A percentile compares a stretch with the other conserved stretches of the same genome.
Conservation (phyloP, 2,113 vertebrate genomes). For the Azemiops feae region DNA sequence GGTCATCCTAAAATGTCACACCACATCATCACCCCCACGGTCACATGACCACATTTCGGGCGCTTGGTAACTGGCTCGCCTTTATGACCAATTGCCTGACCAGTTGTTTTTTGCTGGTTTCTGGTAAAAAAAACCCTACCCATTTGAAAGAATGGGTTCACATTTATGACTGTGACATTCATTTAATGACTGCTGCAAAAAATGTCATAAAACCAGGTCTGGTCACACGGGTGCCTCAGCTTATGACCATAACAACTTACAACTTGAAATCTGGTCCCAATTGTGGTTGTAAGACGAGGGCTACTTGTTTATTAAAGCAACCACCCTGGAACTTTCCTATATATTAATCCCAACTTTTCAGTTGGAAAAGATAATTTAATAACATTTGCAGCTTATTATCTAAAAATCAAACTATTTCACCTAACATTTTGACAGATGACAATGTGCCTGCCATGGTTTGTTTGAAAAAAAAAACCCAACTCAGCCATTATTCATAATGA, state of each 20-base stretch:
- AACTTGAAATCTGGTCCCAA: background rate
- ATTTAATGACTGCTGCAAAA: background rate
- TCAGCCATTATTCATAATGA: background rate
- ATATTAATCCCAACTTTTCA: background rate
- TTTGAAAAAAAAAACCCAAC: background rate
- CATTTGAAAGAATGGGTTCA: background rate
- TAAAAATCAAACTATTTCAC: background rate
- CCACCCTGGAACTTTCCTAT: background rate
- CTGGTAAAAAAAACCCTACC: background rate
- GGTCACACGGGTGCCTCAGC: background rate
- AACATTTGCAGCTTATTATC: background rate
- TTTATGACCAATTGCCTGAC: background rate
- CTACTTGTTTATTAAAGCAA: background rate
- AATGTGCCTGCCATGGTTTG: background rate
- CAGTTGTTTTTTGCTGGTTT: background rate
- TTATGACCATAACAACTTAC: background rate
- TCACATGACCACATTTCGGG: background rate
- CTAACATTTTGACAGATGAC: background rate
- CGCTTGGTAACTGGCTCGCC: background rate
- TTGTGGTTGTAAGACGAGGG: background rate
- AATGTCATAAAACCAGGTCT: background rate
- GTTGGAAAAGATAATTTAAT: background rate
- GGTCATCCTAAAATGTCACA: background rate
- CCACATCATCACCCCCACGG: background rate
- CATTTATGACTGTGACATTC: background rate